Evolutionary conservation across 1,140 invertebrate species (phyloP), one percentile per base, ranked within the genome.

Genomic region (Goniozus legneri): DNA sequence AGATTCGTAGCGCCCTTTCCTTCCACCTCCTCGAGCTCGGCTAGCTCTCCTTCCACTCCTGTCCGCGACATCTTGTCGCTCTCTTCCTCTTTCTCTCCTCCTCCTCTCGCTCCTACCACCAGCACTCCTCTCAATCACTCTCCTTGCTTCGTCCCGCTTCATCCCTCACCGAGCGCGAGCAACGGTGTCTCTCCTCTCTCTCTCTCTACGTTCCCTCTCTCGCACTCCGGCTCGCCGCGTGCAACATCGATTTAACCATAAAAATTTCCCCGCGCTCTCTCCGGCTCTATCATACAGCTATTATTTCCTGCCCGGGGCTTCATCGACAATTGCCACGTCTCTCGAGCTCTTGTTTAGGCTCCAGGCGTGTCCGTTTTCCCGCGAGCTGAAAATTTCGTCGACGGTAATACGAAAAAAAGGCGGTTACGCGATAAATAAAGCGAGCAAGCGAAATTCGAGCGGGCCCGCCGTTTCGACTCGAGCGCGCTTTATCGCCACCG

Each of bases 201-300:
- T 16, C 12, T n/a, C 39, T 15, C 19, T 27, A 16, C 19, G 31
- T 27, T 16, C 10, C 45, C 35, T 43, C 41, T 39, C 46, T 18
- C 44, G 34, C 34, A 24, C 14, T 14, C 21, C 13, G 27, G 24
- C 30, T 45, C 43, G 45, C 30, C 47, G 48, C 47, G 49, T 60
- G 69, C 67, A 65, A 65, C 71, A 73, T 73, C 69, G 71, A 72
- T 73, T 73, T 73, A 69, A 50, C 67, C 63, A 73, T 72, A 73
- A 73, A 72, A 72, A 72, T 72, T 69, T 27, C 63, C 50, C 59
- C 43, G 52, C 54, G 52, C 63, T n/a, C n/a, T n/a, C n/a, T n/a
- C 62, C 55, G 64, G 64, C 62, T 69, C 62, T 67, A 68, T 73
- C 64, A 66, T 56, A 67, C 55, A 48, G 49, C 68, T 64, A 64